Percentiles rank a stretch among this genome's conserved stretches.
These are phyloP conservation scores for Tupaia tana DNA, from an alignment of 2,113 vertebrate genomes.

Conservation along the genomic window DNA sequence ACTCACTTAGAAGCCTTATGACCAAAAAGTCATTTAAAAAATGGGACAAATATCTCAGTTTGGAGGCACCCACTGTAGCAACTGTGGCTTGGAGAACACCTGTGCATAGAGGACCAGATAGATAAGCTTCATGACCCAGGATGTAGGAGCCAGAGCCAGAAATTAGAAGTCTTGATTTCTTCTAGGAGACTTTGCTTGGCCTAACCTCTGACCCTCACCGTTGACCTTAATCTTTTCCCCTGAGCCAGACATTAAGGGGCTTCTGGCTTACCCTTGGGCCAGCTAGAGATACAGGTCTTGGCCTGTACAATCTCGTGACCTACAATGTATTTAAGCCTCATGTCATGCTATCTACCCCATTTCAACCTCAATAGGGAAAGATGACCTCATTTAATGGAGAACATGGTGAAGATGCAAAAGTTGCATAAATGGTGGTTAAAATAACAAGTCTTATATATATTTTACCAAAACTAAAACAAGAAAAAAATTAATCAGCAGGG, in stretches of 20 bases:
- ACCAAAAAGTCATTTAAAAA: slow-evolving; percentile 29
- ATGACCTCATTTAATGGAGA: slow-evolving; percentile 20
- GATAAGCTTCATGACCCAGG: neutral
- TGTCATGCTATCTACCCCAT: neutral
- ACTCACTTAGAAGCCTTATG: neutral
- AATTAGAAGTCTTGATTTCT: neutral
- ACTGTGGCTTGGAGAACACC: neutral
- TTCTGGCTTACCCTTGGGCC: neutral
- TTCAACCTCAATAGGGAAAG: slow-evolving; percentile 42
- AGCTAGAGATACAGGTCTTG: neutral
- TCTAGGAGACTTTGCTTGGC: neutral
- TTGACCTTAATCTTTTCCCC: neutral
- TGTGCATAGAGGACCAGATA: neutral
- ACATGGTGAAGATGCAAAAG: neutral
- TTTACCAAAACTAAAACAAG: neutral
- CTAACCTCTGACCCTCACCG: neutral
- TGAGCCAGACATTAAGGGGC: neutral
- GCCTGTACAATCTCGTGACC: neutral
- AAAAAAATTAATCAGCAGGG: neutral
- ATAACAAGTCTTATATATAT: neutral
- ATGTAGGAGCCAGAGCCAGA: neutral
- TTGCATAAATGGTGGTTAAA: slow-evolving; percentile 56
- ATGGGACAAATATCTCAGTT: slow-evolving; percentile 27
- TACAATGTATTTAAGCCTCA: neutral
- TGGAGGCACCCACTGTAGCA: neutral